A percentile compares a stretch with the other conserved stretches of the same genome.
These are phyloP conservation scores for Loxodonta africana DNA, from an alignment of 2,113 vertebrate genomes.

Conservation along the genomic window DNA sequence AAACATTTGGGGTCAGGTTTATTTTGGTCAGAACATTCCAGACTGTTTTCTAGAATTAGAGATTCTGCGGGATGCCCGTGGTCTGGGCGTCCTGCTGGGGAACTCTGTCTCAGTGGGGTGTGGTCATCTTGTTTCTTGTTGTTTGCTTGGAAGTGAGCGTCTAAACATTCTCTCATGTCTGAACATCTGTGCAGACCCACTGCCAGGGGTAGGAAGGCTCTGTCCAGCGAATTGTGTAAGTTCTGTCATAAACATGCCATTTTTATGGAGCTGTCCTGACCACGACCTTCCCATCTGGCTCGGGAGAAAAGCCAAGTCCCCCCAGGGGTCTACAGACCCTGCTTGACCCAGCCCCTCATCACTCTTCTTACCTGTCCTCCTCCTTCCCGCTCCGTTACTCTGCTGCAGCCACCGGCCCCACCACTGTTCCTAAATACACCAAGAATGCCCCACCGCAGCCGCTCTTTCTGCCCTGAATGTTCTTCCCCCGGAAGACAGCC, in stretches of 20 bases:
- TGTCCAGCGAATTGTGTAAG: too few relatives aligned
- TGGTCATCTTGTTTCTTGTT: not conserved
- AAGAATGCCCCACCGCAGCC: not conserved
- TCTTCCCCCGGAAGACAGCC: not conserved
- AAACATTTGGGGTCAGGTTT: conserved; percentile 76
- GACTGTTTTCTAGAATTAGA: conserved; percentile 73
- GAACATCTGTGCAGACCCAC: not conserved
- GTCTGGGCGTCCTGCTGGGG: conserved; percentile 52
- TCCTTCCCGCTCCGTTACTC: not conserved
- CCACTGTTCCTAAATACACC: not conserved
- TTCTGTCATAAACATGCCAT: not conserved
- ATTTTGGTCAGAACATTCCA: conserved; percentile 72
- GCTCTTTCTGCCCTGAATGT: not conserved
- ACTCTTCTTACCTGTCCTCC: not conserved
- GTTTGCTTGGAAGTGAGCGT: not conserved
- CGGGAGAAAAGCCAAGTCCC: not conserved
- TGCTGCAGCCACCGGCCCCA: not conserved
- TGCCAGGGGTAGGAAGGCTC: not conserved
- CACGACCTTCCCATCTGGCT: not conserved
- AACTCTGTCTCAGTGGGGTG: conserved; percentile 21
- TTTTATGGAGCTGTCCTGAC: not conserved
- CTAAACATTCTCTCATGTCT: not conserved
- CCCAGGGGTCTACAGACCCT: not conserved
- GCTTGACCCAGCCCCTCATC: not conserved
- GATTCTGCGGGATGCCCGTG: conserved; percentile 42